These are phyloP conservation scores for Rhysida immarginata DNA, from an alignment of 1,140 invertebrate genomes.

Conservation along the genomic window DNA sequence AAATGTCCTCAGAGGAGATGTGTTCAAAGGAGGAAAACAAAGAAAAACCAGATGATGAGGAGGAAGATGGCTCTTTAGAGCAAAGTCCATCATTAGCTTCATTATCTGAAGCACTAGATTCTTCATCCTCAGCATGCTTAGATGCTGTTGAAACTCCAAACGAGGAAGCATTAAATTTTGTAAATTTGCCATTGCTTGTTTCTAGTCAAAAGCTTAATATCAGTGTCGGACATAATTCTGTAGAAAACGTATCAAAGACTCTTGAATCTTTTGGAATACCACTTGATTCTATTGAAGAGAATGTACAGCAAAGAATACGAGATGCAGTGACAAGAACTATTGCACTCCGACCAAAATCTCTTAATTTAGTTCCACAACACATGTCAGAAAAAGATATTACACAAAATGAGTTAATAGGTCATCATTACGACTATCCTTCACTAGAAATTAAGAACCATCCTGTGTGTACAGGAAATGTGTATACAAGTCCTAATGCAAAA, in stretches of 20 bases:
- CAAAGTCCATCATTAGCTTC: not conserved
- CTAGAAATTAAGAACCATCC: not conserved
- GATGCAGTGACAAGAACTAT: no score
- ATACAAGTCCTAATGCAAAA: not conserved
- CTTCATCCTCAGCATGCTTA: not conserved
- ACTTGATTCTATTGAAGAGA: no score
- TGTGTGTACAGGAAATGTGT: not conserved
- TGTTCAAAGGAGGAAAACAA: no score
- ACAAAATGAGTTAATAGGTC: no score
- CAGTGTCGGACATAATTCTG: not conserved
- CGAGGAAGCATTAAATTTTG: slow-evolving; percentile 8
- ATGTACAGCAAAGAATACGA: no score
- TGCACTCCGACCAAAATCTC: no score
- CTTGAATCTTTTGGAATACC: no score
- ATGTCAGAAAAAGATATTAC: no score
- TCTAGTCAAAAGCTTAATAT: not conserved
- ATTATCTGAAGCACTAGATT: not conserved
- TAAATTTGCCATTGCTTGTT: not conserved
- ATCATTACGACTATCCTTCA: not conserved
- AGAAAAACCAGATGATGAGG: not conserved
- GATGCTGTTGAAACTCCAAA: slow-evolving; percentile 11
- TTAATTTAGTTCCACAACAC: no score
- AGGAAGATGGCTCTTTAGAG: not conserved
- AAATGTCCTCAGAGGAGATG: no score
- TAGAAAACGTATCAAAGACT: no score